phyloP scores from a whole-genome alignment of 2,113 vertebrate genomes.

The Bostrychus sinensis region DNA sequence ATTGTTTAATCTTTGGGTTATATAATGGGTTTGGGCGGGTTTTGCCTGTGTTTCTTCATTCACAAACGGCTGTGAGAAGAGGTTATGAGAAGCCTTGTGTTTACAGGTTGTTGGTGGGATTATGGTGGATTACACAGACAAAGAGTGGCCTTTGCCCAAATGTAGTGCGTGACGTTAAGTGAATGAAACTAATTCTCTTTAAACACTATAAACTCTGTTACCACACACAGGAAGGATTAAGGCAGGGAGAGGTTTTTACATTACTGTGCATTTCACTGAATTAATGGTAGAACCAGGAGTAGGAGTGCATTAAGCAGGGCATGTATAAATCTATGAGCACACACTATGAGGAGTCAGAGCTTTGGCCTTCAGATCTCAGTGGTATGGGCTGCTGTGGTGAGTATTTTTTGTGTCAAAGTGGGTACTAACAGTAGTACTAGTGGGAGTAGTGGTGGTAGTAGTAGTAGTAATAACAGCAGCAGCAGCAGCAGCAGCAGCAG shows the following conservation, averaged over 20 bases:
- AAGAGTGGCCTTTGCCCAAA: slow-evolving; percentile 13
- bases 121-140: slow-evolving; percentile 35
- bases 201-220: slow-evolving; percentile 2
- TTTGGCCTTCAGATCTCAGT: too few relatives aligned
- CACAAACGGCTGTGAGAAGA: slow-evolving; percentile 17
- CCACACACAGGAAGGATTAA: not conserved
- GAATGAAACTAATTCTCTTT: not conserved
- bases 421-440: too few relatives aligned
- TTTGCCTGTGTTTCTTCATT: slow-evolving; percentile 13
- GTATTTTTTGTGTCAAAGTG: too few relatives aligned
- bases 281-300: not conserved
- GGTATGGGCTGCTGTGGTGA: too few relatives aligned
- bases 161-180: slow-evolving; percentile 4
- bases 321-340: too few relatives aligned
- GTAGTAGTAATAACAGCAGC: too few relatives aligned
- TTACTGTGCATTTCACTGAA: not conserved
- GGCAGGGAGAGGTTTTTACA: not conserved
- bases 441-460: too few relatives aligned
- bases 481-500: too few relatives aligned
- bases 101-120: slow-evolving; percentile 33
- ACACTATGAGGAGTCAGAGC: too few relatives aligned
- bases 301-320: not conserved
- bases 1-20: not conserved
- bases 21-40: slow-evolving; percentile 3
- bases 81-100: slow-evolving; percentile 32